phyloP scores from a whole-genome alignment of 2,888 invertebrate species.

The Choristoneura rosaceana region DNA sequence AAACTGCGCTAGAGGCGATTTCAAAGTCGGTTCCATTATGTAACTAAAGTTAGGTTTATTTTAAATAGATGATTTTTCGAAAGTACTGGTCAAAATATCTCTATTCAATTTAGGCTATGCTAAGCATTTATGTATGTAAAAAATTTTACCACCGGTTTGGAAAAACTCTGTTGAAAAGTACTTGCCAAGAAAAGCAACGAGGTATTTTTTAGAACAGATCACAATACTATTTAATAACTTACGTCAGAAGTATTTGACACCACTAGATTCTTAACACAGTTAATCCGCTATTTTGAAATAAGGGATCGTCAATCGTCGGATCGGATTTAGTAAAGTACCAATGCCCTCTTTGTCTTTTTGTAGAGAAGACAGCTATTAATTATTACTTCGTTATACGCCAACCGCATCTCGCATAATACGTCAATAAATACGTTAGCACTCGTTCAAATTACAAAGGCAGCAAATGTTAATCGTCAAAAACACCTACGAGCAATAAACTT shows the following conservation, averaged over 20 bases:
- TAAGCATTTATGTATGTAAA: too few relatives aligned
- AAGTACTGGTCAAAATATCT: not conserved
- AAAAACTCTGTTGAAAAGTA: too few relatives aligned
- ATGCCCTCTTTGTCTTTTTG: not conserved
- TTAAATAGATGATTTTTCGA: not conserved
- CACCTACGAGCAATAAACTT: conserved; percentile 67
- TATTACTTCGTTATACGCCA: not conserved
- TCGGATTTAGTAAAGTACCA: too few relatives aligned
- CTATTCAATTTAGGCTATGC: too few relatives aligned
- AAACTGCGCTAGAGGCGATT: not conserved
- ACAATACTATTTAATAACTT: too few relatives aligned
- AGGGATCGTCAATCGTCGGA: too few relatives aligned
- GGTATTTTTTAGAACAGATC: too few relatives aligned
- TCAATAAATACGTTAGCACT: conserved; percentile 62
- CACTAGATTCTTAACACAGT: too few relatives aligned
- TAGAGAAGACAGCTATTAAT: not conserved
- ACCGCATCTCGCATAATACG: conserved; percentile 40
- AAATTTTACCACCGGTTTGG: too few relatives aligned
- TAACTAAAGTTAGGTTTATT: not conserved
- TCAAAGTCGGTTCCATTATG: not conserved
- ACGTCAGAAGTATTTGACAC: too few relatives aligned
- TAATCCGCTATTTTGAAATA: too few relatives aligned
- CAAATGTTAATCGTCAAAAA: conserved; percentile 54
- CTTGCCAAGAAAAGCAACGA: too few relatives aligned
- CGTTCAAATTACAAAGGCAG: conserved; percentile 56